phyloP scores from a whole-genome alignment of 2,113 vertebrate species.

The Oncorhynchus nerka region DNA sequence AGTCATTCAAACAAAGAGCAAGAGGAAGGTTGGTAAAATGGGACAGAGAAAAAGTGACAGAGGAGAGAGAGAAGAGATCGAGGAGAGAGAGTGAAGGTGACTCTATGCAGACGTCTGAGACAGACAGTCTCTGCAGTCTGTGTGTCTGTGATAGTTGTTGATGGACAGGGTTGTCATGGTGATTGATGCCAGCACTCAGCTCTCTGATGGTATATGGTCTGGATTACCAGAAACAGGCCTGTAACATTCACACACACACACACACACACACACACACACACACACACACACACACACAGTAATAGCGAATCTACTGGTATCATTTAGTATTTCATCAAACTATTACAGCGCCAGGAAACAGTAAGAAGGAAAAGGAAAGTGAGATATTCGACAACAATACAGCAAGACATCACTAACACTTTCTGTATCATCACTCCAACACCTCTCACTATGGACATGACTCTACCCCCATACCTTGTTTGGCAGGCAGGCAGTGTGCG shows the following conservation, averaged over 20 bases:
- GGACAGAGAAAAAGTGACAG: too few relatives aligned
- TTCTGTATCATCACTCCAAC: background rate
- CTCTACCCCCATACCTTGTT: background rate
- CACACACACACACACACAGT: background rate
- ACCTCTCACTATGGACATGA: background rate
- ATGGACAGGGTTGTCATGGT: conserved; percentile 15
- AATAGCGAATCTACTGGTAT: too few relatives aligned
- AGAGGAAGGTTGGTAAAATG: too few relatives aligned
- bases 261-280: background rate
- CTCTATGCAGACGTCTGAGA: conserved; percentile 56
- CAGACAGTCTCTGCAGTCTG: conserved; percentile 35
- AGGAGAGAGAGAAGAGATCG: background rate
- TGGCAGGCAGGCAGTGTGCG: conserved; percentile 16
- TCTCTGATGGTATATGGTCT: conserved; percentile 7
- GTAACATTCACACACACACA: background rate
- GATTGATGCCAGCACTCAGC: conserved; percentile 13
- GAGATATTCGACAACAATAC: background rate
- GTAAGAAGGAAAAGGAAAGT: background rate
- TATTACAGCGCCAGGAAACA: too few relatives aligned
- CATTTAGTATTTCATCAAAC: too few relatives aligned
- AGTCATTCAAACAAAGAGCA: too few relatives aligned
- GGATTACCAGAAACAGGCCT: conserved; percentile 27
- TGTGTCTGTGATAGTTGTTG: background rate
- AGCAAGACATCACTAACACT: background rate
- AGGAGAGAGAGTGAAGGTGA: background rate